A percentile compares a stretch with the other conserved stretches of the same genome.
These are phyloP conservation scores for Synanthedon vespiformis DNA, from an alignment of 2,888 invertebrate genomes.

Conservation along the genomic window DNA sequence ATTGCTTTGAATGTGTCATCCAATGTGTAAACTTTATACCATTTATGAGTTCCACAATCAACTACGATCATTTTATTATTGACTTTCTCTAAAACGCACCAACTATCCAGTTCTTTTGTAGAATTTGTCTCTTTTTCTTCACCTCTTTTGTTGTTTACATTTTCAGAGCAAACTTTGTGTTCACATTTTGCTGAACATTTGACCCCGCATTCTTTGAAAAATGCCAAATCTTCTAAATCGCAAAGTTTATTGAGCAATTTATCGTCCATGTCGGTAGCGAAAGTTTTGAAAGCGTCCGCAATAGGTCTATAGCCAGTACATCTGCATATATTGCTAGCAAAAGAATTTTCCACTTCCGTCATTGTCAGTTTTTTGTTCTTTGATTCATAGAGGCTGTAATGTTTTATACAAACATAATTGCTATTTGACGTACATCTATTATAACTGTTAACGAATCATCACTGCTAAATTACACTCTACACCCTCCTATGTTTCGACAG, in stretches of 20 bases:
- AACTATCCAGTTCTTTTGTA: conserved; percentile 7
- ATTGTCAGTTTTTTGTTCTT: conserved; percentile 65
- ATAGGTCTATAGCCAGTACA: conserved; percentile 86
- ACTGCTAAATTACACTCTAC: no score
- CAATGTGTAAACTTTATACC: conserved; percentile 60
- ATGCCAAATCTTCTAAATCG: conserved; percentile 55
- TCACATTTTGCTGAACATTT: conserved; percentile 28
- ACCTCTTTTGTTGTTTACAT: conserved; percentile 2
- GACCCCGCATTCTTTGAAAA: conserved; percentile 32
- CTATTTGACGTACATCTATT: no score
- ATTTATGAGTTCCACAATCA: conserved; percentile 43
- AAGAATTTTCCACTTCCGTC: conserved; percentile 79
- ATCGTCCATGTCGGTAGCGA: conserved; percentile 72
- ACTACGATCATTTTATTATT: conserved; percentile 64
- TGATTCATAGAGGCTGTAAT: conserved; percentile 54
- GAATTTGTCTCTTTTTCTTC: background rate
- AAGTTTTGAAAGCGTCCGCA: conserved; percentile 82
- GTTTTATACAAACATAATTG: no score
- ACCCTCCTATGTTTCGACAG: no score
- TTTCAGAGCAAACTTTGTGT: conserved; percentile 15
- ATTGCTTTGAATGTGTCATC: conserved; percentile 59
- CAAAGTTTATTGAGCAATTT: conserved; percentile 56
- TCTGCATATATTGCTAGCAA: conserved; percentile 83
- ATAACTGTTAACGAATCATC: background rate
- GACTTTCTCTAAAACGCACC: conserved; percentile 12